phyloP scores from a whole-genome alignment of 2,113 vertebrate genomes.

The Tenrec ecaudatus region DNA sequence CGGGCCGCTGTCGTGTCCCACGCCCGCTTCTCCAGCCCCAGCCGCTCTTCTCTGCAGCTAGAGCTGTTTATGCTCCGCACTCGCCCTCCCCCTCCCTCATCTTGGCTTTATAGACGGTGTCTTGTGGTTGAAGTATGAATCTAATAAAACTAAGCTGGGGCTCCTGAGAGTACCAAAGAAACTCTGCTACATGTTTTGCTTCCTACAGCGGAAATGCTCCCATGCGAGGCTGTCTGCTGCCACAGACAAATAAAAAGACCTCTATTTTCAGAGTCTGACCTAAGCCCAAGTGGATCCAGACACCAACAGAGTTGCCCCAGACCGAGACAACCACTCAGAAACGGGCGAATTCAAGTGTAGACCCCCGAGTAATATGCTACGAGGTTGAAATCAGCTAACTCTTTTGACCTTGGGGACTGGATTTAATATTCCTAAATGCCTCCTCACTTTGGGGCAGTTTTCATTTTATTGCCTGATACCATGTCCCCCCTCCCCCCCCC shows the following conservation, averaged over 20 bases:
- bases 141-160: not conserved
- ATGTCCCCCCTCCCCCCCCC: too few relatives aligned
- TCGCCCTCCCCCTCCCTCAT: not conserved
- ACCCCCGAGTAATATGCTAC: not conserved
- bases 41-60: not conserved
- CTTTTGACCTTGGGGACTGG: not conserved
- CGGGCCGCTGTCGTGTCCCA: not conserved
- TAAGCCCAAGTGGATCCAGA: not conserved
- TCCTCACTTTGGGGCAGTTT: not conserved
- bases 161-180: not conserved
- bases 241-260: not conserved
- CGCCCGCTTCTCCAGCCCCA: not conserved
- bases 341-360: not conserved
- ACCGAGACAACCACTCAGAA: not conserved
- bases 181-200: not conserved
- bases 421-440: not conserved
- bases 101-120: not conserved
- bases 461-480: not conserved
- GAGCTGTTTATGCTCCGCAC: not conserved
- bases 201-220: not conserved
- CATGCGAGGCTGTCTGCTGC: not conserved
- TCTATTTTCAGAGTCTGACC: not conserved
- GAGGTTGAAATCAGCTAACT: not conserved
- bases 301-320: not conserved
- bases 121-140: conserved; percentile 34